Conservation (phyloP, 1,140 invertebrate genomes). For the Phymorhynchus buccinoides region DNA sequence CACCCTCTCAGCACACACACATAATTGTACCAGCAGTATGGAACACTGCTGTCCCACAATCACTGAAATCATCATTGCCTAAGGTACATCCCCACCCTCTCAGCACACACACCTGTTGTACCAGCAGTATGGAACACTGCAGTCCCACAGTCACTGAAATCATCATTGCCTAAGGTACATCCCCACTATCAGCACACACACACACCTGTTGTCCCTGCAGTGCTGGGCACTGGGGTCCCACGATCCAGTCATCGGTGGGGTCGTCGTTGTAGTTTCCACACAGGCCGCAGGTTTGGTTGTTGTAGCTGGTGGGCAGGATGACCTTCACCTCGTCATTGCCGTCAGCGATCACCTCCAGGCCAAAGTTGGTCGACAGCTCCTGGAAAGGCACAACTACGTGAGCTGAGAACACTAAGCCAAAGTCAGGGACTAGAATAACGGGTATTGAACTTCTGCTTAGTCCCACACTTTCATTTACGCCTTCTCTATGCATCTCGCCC, state of each 20-base stretch:
- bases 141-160: background rate
- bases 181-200: background rate
- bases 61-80: too few relatives aligned
- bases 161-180: background rate
- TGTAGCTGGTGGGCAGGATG: slow-evolving; percentile 83
- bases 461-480: too few relatives aligned
- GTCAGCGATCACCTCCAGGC: slow-evolving; percentile 8
- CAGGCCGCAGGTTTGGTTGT: slow-evolving; percentile 86
- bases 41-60: slow-evolving; percentile 51
- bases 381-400: too few relatives aligned
- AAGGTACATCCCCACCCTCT: too few relatives aligned
- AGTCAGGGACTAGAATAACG: too few relatives aligned
- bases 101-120: background rate
- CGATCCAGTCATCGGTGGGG: slow-evolving; percentile 74
- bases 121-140: background rate
- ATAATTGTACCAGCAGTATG: slow-evolving; percentile 33
- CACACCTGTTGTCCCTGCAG: slow-evolving; percentile 42
- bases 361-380: slow-evolving; percentile 17
- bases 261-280: slow-evolving; percentile 89
- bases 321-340: slow-evolving; percentile 85
- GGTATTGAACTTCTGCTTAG: too few relatives aligned
- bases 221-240: slow-evolving; percentile 51
- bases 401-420: too few relatives aligned
- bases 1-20: background rate
- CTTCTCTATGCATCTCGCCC: too few relatives aligned